phyloP scores from a whole-genome alignment of 2,888 invertebrate genomes.

The Hyles lineata region DNA sequence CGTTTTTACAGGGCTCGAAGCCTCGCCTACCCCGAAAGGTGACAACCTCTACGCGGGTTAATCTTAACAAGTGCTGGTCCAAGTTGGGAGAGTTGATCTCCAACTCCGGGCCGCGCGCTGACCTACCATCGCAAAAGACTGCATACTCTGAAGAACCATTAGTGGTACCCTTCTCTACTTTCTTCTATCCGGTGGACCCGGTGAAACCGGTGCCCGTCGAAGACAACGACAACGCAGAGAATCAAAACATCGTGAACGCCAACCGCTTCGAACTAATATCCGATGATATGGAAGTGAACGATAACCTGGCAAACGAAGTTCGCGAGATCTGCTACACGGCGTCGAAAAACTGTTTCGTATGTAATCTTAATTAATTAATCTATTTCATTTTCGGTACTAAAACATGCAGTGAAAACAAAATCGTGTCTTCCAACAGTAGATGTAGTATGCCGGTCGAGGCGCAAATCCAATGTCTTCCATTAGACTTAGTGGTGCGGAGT shows the following conservation, averaged over 20 bases:
- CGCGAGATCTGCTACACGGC: conserved; percentile 82
- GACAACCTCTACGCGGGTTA: conserved; percentile 84
- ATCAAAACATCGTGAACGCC: conserved; percentile 75
- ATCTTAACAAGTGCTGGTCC: conserved; percentile 87
- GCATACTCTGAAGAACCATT: conserved; percentile 75
- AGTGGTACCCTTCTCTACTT: conserved; percentile 72
- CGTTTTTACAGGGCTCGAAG: conserved; percentile 80
- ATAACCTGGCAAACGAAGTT: conserved; percentile 85
- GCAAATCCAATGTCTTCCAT: conserved; percentile 77
- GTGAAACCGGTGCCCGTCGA: conserved; percentile 73
- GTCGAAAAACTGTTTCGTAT: conserved; percentile 73
- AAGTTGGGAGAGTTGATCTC: conserved; percentile 85
- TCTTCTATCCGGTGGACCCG: conserved; percentile 74
- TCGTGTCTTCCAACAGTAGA: conserved; percentile 82
- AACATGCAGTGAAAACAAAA: conserved; percentile 81
- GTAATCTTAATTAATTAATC: conserved; percentile 73
- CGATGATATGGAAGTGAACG: conserved; percentile 77
- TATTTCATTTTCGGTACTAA: conserved; percentile 61
- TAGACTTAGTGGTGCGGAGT: conserved; percentile 74
- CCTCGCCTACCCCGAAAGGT: conserved; percentile 85
- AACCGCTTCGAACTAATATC: conserved; percentile 73
- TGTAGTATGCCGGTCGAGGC: conserved; percentile 64
- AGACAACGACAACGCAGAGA: conserved; percentile 77
- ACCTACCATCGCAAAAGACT: conserved; percentile 81
- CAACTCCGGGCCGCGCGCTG: conserved; percentile 71